Evolutionary conservation across 2,888 invertebrate species (phyloP).

Genomic region (Nemoura dubitans): DNA sequence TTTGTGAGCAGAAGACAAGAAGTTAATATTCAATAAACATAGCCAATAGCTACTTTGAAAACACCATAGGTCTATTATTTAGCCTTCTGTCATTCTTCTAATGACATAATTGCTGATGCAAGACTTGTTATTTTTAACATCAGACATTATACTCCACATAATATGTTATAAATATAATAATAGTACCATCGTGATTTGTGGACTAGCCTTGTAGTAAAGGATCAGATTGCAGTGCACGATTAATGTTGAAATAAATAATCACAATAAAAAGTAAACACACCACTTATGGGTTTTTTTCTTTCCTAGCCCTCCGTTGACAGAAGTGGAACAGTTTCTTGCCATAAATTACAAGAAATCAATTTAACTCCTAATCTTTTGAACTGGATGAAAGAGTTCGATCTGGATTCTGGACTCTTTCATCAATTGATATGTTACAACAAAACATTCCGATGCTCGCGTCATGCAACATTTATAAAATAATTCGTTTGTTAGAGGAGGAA

Average conservation of each 20-base stretch:
- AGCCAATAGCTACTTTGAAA: neutral
- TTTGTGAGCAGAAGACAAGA: neutral
- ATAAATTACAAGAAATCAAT: neutral
- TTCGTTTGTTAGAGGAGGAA: neutral
- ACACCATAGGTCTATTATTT: neutral
- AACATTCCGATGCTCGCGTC: neutral
- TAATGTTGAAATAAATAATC: neutral
- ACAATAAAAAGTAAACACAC: neutral
- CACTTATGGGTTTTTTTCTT: neutral
- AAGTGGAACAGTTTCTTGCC: neutral
- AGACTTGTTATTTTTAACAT: constrained; percentile 4
- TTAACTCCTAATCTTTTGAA: neutral
- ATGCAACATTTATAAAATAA: neutral
- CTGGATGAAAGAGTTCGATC: neutral
- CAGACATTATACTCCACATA: neutral
- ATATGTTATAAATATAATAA: neutral
- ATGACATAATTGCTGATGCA: constrained; percentile 12
- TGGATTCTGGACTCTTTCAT: neutral
- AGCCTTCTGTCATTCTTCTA: neutral
- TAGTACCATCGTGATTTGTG: neutral
- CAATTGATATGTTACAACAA: neutral
- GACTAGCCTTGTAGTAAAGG: neutral
- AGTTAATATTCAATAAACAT: neutral
- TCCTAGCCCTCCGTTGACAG: neutral
- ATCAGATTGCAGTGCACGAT: neutral